Conservation (phyloP, 2,888 invertebrate species). For the Agrochola macilenta region DNA sequence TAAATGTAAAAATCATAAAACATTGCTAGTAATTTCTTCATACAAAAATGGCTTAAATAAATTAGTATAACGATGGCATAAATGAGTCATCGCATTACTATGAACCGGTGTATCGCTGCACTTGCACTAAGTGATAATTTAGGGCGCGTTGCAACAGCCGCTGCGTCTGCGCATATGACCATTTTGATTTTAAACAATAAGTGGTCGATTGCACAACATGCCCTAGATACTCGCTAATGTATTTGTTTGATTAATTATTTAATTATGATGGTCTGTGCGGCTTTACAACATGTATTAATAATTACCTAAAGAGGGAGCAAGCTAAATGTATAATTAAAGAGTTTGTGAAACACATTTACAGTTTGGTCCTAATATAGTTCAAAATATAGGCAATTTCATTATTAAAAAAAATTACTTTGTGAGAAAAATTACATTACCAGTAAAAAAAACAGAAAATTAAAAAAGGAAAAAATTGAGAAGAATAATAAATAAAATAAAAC, state of each 20-base stretch:
- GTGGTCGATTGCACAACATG: slow-evolving; percentile 67
- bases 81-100: slow-evolving; percentile 51
- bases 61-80: slow-evolving; percentile 20
- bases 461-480: background rate
- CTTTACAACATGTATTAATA: background rate
- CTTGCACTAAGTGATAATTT: slow-evolving; percentile 61
- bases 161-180: slow-evolving; percentile 67
- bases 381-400: background rate
- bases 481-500: no score
- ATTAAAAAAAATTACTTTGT: background rate
- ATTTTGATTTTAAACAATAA: slow-evolving; percentile 70
- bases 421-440: background rate
- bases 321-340: slow-evolving; percentile 2
- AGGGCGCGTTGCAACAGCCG: slow-evolving; percentile 68
- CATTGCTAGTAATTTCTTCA: background rate
- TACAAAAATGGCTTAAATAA: background rate
- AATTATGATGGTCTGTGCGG: slow-evolving; percentile 33
- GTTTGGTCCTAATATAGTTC: background rate
- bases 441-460: background rate
- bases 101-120: slow-evolving; percentile 39
- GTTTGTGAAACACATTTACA: background rate
- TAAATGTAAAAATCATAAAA: background rate
- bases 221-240: slow-evolving; percentile 67
- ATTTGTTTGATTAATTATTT: slow-evolving; percentile 52
- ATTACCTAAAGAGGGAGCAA: background rate